A percentile compares a stretch with the other conserved stretches of the same genome.
These are phyloP conservation scores for Nowickia ferox DNA, from an alignment of 2,888 invertebrate genomes.

Conservation along the genomic window DNA sequence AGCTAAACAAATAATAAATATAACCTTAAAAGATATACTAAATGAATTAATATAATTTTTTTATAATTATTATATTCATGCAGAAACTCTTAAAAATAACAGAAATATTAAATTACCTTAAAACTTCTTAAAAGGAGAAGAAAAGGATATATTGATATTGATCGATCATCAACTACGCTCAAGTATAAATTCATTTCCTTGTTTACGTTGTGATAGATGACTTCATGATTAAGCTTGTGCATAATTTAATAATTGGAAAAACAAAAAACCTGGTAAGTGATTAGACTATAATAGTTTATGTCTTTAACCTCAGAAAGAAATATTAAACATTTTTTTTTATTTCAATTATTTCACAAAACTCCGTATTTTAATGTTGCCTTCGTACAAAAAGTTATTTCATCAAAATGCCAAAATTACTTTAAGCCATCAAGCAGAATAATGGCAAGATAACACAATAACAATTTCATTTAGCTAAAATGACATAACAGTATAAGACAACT, in stretches of 20 bases:
- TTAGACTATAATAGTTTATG: conserved; percentile 2
- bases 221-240: conserved; percentile 39
- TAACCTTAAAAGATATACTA: neutral
- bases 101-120: neutral
- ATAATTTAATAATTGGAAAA: conserved; percentile 51
- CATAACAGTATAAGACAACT: conserved; percentile 63
- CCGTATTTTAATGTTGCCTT: conserved; percentile 28
- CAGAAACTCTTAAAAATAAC: conserved; percentile 7
- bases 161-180: conserved; percentile 3
- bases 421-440: conserved; percentile 81
- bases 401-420: conserved; percentile 75
- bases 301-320: neutral
- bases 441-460: conserved; percentile 72
- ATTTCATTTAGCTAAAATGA: conserved; percentile 67
- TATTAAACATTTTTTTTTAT: neutral
- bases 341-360: conserved; percentile 7
- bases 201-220: conserved; percentile 28
- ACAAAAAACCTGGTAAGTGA: conserved; percentile 46
- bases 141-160: conserved; percentile 1
- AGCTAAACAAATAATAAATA: conserved; percentile 16
- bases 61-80: neutral
- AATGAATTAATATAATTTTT: neutral
- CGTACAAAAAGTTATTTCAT: conserved; percentile 47
- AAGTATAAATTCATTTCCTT: conserved; percentile 30
- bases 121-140: conserved; percentile 7